Evolutionary conservation across 2,797 vertebrate species (phyloP).

Genomic region (Propithecus perrieri): DNA sequence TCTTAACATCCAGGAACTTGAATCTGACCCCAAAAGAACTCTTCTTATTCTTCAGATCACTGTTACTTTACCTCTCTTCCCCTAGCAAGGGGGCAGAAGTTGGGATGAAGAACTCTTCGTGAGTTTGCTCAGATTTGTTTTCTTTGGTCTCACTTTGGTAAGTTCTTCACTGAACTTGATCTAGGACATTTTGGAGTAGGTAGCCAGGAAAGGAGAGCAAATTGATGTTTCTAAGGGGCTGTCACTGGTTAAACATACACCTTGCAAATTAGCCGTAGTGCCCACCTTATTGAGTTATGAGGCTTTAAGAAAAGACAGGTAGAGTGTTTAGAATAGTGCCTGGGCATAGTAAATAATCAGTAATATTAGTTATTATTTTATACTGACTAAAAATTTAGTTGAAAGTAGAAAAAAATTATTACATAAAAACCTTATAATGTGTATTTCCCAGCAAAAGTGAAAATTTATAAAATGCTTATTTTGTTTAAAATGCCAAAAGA

Average conservation of each 20-base stretch:
- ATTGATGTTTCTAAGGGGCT: not conserved
- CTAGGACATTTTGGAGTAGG: not conserved
- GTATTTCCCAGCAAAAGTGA: not conserved
- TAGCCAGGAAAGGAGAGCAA: not conserved
- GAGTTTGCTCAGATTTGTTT: not conserved
- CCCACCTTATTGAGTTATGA: not conserved
- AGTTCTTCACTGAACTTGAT: not conserved
- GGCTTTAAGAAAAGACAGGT: not conserved
- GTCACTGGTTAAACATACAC: not conserved
- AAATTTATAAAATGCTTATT: not conserved
- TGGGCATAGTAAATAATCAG: not conserved
- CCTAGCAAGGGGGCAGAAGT: not conserved
- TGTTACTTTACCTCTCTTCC: not conserved
- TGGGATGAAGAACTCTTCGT: not conserved
- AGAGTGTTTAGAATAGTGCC: not conserved
- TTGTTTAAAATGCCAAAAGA: slow-evolving; percentile 33
- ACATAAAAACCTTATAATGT: not conserved
- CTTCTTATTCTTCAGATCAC: not conserved
- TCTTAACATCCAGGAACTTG: not conserved
- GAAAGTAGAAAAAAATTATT: slow-evolving; percentile 23
- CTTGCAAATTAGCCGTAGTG: not conserved
- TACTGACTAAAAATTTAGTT: not conserved
- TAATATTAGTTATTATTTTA: slow-evolving; percentile 25
- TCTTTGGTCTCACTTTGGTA: not conserved
- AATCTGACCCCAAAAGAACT: not conserved